Percentiles rank a stretch among this genome's conserved stretches.
phyloP scores from a whole-genome alignment of 2,113 vertebrate species.

The Apteryx mantelli region DNA sequence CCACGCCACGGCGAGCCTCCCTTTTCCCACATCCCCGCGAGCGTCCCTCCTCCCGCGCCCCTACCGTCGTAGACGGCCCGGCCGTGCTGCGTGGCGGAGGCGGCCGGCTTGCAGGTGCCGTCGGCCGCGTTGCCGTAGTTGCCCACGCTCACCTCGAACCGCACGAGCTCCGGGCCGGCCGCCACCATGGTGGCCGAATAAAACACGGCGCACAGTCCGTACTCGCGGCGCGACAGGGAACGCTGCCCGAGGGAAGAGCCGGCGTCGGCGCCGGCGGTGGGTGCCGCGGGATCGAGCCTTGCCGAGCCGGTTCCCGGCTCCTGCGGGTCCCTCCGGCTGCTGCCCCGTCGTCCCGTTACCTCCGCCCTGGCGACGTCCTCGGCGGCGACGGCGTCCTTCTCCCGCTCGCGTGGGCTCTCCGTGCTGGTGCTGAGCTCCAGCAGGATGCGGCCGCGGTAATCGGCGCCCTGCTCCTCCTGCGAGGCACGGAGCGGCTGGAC shows the following conservation, averaged over 20 bases:
- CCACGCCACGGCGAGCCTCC: no score
- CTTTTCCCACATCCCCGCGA: background rate
- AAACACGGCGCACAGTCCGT: constrained; percentile 75
- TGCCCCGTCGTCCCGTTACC: no score
- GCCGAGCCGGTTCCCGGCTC: no score
- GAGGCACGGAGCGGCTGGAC: no score
- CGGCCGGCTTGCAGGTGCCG: constrained; percentile 61
- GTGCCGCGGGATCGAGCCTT: no score
- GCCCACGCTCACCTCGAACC: constrained; percentile 79
- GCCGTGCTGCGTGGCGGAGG: constrained; percentile 67
- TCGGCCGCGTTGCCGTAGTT: constrained; percentile 70
- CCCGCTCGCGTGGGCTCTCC: background rate
- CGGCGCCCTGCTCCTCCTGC: background rate
- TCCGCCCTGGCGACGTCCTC: background rate
- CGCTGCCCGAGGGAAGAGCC: constrained; percentile 29
- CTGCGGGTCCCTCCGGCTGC: no score
- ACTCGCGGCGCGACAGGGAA: constrained; percentile 33
- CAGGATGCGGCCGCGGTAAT: constrained; percentile 72
- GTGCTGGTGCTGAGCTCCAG: constrained; percentile 64
- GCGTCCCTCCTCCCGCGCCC: background rate
- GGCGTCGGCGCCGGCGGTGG: no score
- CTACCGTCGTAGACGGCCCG: constrained; percentile 68
- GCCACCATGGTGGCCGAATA: constrained; percentile 78
- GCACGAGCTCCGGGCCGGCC: constrained; percentile 52
- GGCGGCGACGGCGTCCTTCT: background rate